Evolutionary conservation across 2,888 invertebrate genomes (phyloP).

Genomic region (Epirrhoe alternata): DNA sequence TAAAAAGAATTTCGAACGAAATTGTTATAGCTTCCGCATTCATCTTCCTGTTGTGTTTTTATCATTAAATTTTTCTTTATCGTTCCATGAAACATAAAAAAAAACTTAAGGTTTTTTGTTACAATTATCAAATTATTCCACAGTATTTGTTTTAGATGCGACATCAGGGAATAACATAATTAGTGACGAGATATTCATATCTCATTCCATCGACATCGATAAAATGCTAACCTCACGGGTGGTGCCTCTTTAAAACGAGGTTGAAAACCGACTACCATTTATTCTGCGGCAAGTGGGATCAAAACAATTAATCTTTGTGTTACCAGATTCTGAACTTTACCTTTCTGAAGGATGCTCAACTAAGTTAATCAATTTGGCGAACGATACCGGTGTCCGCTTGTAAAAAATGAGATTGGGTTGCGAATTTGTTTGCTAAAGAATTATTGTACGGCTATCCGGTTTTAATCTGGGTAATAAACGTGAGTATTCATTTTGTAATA

Average conservation of each 20-base stretch:
- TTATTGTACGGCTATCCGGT: constrained; percentile 32
- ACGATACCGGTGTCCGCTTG: constrained; percentile 55
- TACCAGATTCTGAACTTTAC: constrained; percentile 67
- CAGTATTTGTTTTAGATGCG: too few species aligned
- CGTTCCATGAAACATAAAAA: background rate
- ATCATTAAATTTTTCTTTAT: background rate
- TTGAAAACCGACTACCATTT: constrained; percentile 12
- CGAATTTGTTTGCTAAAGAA: constrained; percentile 51
- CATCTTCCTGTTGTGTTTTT: constrained; percentile 4
- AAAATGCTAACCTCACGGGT: constrained; percentile 46
- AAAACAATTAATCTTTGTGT: constrained; percentile 79
- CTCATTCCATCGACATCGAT: constrained; percentile 48
- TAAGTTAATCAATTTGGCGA: constrained; percentile 77
- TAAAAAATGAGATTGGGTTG: constrained; percentile 54
- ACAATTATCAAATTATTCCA: background rate
- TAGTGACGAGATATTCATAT: constrained; percentile 43
- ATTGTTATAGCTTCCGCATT: constrained; percentile 11
- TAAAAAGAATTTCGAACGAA: constrained; percentile 1
- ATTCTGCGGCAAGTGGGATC: constrained; percentile 59
- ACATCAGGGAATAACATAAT: constrained; percentile 4
- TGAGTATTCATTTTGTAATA: background rate
- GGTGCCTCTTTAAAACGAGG: constrained; percentile 49
- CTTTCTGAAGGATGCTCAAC: constrained; percentile 60
- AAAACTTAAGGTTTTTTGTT: background rate
- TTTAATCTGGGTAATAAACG: constrained; percentile 14